Evolutionary conservation across 1,140 invertebrate species (phyloP).

Genomic region (Rhynchophorus ferrugineus): DNA sequence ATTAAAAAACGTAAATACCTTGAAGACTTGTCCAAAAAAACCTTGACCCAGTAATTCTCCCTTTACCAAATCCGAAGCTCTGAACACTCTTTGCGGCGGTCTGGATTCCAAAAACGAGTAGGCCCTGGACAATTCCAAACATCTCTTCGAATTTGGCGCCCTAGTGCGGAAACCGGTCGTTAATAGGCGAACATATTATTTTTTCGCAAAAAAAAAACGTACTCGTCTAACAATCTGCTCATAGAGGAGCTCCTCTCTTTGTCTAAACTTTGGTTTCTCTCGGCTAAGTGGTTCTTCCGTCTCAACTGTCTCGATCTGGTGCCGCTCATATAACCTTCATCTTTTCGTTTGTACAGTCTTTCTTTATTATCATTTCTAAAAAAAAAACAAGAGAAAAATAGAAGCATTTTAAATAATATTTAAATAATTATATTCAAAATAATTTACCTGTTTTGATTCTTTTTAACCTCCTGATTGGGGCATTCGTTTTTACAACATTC

Average conservation of each 20-base stretch:
- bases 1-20: slow-evolving; percentile 61
- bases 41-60: slow-evolving; percentile 86
- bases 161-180: no score
- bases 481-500: neutral
- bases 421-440: no score
- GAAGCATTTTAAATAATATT: no score
- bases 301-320: slow-evolving; percentile 44
- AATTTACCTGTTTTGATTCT: neutral
- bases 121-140: slow-evolving; percentile 71
- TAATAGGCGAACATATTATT: no score
- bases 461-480: neutral
- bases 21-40: slow-evolving; percentile 87
- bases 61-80: slow-evolving; percentile 80
- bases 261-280: slow-evolving; percentile 42
- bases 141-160: slow-evolving; percentile 35
- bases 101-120: slow-evolving; percentile 79
- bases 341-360: slow-evolving; percentile 59
- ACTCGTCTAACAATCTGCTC: slow-evolving; percentile 75
- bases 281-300: slow-evolving; percentile 37
- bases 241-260: slow-evolving; percentile 80
- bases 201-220: no score
- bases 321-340: slow-evolving; percentile 47
- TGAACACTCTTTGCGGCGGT: slow-evolving; percentile 74
- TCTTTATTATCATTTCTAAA: slow-evolving; percentile 49
- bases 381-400: neutral